Evolutionary conservation across 2,888 invertebrate species (phyloP).

Genomic region (Altica lythri): DNA sequence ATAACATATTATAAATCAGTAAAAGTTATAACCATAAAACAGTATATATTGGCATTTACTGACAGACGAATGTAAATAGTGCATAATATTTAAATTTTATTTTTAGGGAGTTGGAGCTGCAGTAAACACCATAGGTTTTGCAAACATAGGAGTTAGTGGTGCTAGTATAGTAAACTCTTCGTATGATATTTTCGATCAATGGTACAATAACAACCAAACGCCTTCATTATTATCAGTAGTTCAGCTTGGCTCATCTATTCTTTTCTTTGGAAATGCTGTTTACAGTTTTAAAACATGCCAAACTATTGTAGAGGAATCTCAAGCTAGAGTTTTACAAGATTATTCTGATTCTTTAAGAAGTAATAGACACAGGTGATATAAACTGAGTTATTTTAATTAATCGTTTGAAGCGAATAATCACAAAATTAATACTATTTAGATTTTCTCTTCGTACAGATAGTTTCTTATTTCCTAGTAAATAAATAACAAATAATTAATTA

Average conservation of each 20-base stretch:
- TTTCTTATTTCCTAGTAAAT: too few relatives aligned
- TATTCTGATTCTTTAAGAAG: conserved; percentile 61
- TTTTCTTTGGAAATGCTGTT: conserved; percentile 51
- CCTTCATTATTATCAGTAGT: conserved; percentile 56
- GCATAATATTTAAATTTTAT: too few relatives aligned
- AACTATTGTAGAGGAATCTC: conserved; percentile 59
- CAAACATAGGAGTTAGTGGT: conserved; percentile 48
- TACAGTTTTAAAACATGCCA: conserved; percentile 46
- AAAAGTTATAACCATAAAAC: too few relatives aligned
- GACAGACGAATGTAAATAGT: too few relatives aligned
- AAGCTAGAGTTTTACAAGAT: conserved; percentile 60
- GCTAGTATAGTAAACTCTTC: conserved; percentile 46
- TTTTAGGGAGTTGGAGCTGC: conserved; percentile 36
- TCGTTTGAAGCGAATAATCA: neutral
- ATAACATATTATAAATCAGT: too few relatives aligned
- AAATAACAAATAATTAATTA: too few relatives aligned
- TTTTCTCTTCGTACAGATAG: too few relatives aligned
- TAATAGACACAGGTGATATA: conserved; percentile 60
- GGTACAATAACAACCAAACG: conserved; percentile 42
- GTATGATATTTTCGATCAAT: conserved; percentile 47
- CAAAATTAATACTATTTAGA: neutral
- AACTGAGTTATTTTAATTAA: neutral
- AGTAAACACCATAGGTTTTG: conserved; percentile 44
- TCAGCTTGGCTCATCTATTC: conserved; percentile 47
- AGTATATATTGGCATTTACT: too few relatives aligned